A percentile compares a stretch with the other conserved stretches of the same genome.
Conservation (phyloP, 2,113 vertebrate species). For the Arenaria interpres region DNA sequence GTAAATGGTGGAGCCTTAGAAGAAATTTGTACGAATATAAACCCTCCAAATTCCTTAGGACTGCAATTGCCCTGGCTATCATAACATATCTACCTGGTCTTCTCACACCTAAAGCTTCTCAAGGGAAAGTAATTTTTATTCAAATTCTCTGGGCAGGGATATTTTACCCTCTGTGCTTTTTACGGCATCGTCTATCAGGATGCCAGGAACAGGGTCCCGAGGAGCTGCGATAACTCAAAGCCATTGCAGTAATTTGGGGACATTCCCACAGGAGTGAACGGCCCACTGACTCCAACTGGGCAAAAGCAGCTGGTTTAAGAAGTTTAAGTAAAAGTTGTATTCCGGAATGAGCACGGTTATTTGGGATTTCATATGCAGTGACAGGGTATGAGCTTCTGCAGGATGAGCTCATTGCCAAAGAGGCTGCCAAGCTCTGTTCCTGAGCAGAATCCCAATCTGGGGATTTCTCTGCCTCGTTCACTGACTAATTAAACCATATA, state of each 20-base stretch:
- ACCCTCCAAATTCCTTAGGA: not conserved
- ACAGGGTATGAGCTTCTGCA: not conserved
- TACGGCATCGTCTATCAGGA: not conserved
- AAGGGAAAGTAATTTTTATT: not conserved
- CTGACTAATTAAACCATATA: not conserved
- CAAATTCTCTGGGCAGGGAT: not conserved
- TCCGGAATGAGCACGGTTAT: rapidly evolving
- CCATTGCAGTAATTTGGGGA: rapidly evolving
- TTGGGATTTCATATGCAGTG: not conserved
- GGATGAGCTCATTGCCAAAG: not conserved
- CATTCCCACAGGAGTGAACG: not conserved
- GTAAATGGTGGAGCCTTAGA: not conserved
- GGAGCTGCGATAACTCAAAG: not conserved
- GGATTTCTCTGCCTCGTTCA: not conserved
- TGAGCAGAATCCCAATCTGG: not conserved
- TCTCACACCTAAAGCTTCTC: not conserved
- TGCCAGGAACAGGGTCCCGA: not conserved
- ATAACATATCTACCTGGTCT: not conserved
- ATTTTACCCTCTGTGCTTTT: not conserved
- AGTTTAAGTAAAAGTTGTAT: not conserved
- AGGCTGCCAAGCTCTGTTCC: not conserved
- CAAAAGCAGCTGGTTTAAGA: not conserved
- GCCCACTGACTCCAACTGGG: not conserved
- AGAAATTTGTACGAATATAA: not conserved
- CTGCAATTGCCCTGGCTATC: not conserved